Evolutionary conservation across 2,113 vertebrate species (phyloP).

Genomic region (Gavia stellata): DNA sequence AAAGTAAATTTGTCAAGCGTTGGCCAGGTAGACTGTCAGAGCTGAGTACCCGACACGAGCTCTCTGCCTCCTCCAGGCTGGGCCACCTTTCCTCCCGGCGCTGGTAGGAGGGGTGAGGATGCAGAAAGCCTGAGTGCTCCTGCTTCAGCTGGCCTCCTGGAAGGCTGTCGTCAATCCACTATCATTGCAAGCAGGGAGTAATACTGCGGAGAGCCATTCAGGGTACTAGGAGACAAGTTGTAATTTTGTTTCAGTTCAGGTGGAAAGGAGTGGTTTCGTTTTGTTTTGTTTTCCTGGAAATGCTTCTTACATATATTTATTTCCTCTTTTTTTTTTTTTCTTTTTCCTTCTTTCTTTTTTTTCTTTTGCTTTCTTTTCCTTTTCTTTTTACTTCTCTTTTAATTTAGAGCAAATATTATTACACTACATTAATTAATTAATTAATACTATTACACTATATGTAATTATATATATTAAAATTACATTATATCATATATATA

Average conservation of each 20-base stretch:
- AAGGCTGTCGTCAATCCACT: neutral
- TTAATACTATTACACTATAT: fast-evolving
- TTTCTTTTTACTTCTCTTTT: neutral
- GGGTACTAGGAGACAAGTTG: neutral
- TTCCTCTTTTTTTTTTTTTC: fast-evolving
- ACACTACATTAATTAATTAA: fast-evolving
- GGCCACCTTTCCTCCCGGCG: neutral
- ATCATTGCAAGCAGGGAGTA: neutral
- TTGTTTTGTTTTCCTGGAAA: neutral
- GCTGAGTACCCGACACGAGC: fast-evolving
- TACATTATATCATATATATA: neutral
- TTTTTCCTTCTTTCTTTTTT: neutral
- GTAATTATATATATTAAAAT: neutral
- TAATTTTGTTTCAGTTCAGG: neutral
- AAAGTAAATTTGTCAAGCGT: neutral
- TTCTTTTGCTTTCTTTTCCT: neutral
- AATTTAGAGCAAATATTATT: neutral
- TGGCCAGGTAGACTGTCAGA: neutral
- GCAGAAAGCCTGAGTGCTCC: neutral
- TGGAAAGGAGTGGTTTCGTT: neutral
- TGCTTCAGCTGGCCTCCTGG: neutral
- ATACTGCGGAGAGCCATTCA: neutral
- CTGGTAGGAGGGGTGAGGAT: neutral
- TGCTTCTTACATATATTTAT: neutral
- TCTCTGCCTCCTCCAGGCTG: neutral